phyloP scores from a whole-genome alignment of 2,888 invertebrate species.

The Pomacea canaliculata region DNA sequence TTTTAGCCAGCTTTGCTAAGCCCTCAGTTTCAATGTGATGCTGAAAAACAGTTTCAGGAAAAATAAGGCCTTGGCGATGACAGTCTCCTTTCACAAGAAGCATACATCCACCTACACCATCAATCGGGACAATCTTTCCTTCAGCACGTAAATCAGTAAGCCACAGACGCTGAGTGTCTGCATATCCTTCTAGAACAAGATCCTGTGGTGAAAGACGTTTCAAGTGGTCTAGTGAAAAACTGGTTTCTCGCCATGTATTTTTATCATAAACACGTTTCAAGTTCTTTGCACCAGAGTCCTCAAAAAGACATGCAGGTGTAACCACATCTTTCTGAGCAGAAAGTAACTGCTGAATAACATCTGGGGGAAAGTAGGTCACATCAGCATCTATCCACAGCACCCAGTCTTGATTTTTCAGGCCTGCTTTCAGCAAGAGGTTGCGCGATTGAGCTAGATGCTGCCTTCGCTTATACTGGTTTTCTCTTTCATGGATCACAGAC shows the following conservation, averaged over 20 bases:
- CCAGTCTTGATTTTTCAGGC: conserved; percentile 52
- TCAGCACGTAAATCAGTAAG: conserved; percentile 56
- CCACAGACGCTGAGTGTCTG: conserved; percentile 44
- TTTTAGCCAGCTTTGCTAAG: conserved; percentile 60
- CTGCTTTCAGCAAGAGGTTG: conserved; percentile 50
- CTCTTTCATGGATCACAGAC: conserved; percentile 47
- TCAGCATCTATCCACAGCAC: conserved; percentile 66
- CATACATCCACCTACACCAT: conserved; percentile 65
- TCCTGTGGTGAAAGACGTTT: conserved; percentile 38
- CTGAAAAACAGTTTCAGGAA: conserved; percentile 56
- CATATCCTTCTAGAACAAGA: conserved; percentile 62
- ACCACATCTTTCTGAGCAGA: conserved; percentile 55
- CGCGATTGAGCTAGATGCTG: conserved; percentile 59
- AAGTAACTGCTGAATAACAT: conserved; percentile 60
- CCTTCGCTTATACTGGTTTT: conserved; percentile 50
- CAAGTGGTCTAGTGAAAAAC: conserved; percentile 47
- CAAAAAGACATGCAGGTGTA: conserved; percentile 55
- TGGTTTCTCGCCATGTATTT: conserved; percentile 65
- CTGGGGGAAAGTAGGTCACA: conserved; percentile 49
- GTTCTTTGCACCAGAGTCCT: conserved; percentile 32
- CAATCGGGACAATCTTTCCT: conserved; percentile 58
- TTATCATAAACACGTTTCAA: conserved; percentile 30
- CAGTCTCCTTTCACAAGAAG: conserved; percentile 53
- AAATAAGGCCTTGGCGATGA: conserved; percentile 58
- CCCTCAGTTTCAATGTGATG: conserved; percentile 66